Base-by-base conservation (phyloP, 2,888 invertebrate genomes). In the Pheosia tremula region DNA sequence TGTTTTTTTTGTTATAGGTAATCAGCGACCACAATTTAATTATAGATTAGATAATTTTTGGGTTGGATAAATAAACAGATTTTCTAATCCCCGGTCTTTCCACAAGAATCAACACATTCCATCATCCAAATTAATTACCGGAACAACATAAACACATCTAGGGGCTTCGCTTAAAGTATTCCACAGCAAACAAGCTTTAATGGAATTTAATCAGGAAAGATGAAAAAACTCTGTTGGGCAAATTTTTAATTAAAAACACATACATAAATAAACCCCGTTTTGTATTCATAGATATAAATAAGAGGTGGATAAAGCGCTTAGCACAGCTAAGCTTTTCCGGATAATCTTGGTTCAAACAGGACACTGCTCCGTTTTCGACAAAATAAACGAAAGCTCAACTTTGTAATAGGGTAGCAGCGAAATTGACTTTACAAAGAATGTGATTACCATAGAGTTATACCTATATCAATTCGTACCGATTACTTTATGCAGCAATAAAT, bases 171-270 rank as follows among this genome's bases (percentile, higher is more conserved):
- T 7, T 37, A 55, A 55, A 55, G 38, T 39, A 55, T 39, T 55
- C 13, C 24, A 24, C 8, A 39, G 13, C 55, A 60, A 71, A 64
- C 54, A 62, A 50, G 61, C 56, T 68, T 63, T 57, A 67, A 54
- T 47, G 71, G 72, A 78, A 80, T 78, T 78, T 74, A 79, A 80
- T 81, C 74, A 79, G 73, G 71, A 66, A 71, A 66, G 69, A 71
- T 69, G 71, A 69, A 71, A 72, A 72, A 71, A 63, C 67, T 69
- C 54, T 56, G 66, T 61, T 57, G 61, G 53, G 64, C 64, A 58
- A 53, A 58, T 59, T 75, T 79, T 79, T 39, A 73, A 74, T 77
- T 79, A 78, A 77, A 77, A 75, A 79, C 68, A 69, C 65, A 69
- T 67, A 67, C 69, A 62, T 62, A 69, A 70, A 61, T 63, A 67